Evolutionary conservation across 2,888 invertebrate genomes (phyloP), one percentile per base, ranked within the genome.

Genomic region (Anticlea derivata): DNA sequence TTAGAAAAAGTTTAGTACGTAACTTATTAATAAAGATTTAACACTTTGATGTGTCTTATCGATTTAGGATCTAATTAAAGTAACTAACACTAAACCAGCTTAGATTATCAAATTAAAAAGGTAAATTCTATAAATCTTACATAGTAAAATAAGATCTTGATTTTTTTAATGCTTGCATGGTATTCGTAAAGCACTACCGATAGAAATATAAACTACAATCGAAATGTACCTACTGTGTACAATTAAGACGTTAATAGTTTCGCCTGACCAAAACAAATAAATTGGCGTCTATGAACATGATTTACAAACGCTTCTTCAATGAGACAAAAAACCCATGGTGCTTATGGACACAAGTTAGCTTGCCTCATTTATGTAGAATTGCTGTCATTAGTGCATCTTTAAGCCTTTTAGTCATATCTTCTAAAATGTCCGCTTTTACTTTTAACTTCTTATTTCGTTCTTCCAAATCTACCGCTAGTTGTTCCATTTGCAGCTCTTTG

Each of bases 371-470:
- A 60, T 92, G 92, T 61, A 93, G 79, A 68, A 94, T 93, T 34
- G 93, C 92, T 62, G 92, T 86, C 85, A 95, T 92, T 68, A 95
- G 83, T 62, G 93, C 92, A 63, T 92, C 92, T 70, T 94, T 92
- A 73, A 94, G 87, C 62, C 92, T 91, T 60, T 92, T 92, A 13
- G 94, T 94, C 78, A 94, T 91, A 66, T 93, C 93, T 68, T 95
- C 94, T 61, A 95, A 75, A 66, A 94, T 92, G 51, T 93, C 93
- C 6, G 94, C 94, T 78, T 92, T 92, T 46, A 93, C 92, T 70
- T 91, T 92, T 39, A 95, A 79, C 70, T 92, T 91, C 55, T 92
- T 89, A 74, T 95, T 95, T 63, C 91, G 91, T 44, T 89, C 91
- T 68, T 93, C 93, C 52, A 95, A 80, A 37, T 93, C 91, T 13